Base-by-base conservation (phyloP, 2,888 invertebrate genomes). In the Hydraecia micacea region DNA sequence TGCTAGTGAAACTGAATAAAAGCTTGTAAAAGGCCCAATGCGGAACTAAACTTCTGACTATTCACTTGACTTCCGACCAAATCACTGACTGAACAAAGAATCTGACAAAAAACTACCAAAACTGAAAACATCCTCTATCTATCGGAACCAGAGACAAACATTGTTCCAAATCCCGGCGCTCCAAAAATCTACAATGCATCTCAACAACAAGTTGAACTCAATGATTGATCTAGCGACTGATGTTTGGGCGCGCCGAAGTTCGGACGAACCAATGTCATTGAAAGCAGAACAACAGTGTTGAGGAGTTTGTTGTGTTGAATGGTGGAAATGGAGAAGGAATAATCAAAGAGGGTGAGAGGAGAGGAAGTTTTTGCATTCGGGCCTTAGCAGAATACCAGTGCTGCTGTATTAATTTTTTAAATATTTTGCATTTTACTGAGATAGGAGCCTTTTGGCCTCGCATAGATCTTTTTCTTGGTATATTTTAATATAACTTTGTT, bases 221-320 rank as follows among this genome's bases (percentile, higher is more conserved):
- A 80, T 77, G 81, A 85, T 85, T 66, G 72, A 77, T 73, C 73
- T 75, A 39, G 9, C n/a, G 9, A 46, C 66, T 46, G 66, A 46
- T 63, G 46, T 25, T 28, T 21, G 55, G n/a, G 65, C 18, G 15
- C 18, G 15, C 28, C 39, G 32, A 75, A 84, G 42, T 79, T 65
- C 2, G 49, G 25, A 36, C 39, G 18, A 39, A 66, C 46, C 32
- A 42, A 46, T 70, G 52, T 67, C 66, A 73, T 69, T 62, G 72
- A 71, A 77, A 85, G 75, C 55, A 32, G n/a, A 80, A 85, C 75
- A 77, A 85, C 69, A 77, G 72, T 32, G 5, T 11, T 72, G 13
- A 21, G 1, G 32, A 65, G 46, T 72, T 70, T 39, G 58, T 15
- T 82, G 39, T 18, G 6, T 21, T n/a, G 28, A 42, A 42, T 32